A percentile compares a stretch with the other conserved stretches of the same genome.
Evolutionary conservation across 2,888 invertebrate species (phyloP).

Genomic region (Masnerella sp.): DNA sequence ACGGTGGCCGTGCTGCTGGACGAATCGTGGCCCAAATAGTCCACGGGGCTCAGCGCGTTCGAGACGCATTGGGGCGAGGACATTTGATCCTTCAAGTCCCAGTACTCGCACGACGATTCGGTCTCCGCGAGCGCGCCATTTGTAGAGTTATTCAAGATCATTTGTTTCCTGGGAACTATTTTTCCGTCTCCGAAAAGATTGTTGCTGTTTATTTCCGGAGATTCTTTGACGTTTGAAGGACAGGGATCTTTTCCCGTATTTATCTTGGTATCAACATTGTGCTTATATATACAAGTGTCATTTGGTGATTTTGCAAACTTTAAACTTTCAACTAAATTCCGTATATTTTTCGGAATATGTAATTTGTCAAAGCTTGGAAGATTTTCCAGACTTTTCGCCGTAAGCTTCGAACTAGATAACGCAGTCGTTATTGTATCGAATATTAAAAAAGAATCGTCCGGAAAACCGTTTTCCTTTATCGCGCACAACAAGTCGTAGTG

Average conservation of each 20-base stretch:
- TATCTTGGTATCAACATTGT: too few species aligned
- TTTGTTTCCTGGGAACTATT: too few species aligned
- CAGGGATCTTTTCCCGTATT: too few species aligned
- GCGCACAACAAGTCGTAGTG: conserved; percentile 21
- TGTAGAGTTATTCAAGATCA: too few species aligned
- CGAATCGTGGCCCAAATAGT: conserved; percentile 78
- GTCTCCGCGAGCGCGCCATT: too few species aligned
- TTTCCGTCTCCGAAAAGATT: too few species aligned
- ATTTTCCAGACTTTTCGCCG: conserved; percentile 60
- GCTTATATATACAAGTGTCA: too few species aligned
- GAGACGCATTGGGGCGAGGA: conserved; percentile 14
- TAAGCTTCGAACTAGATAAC: conserved; percentile 56
- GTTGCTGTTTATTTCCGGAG: too few species aligned
- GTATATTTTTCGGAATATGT: conserved; percentile 59
- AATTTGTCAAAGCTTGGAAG: conserved; percentile 59
- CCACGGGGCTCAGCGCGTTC: conserved; percentile 30
- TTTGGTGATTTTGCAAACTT: conserved; percentile 54
- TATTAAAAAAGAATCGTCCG: conserved; percentile 35
- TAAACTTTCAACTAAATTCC: conserved; percentile 59
- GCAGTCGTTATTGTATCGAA: conserved; percentile 50
- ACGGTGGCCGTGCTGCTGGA: conserved; percentile 81
- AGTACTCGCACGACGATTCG: too few species aligned
- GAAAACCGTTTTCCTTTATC: conserved; percentile 28
- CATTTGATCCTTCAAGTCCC: neutral
- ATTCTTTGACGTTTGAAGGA: too few species aligned